phyloP scores from a whole-genome alignment of 2,797 vertebrate species.

The Tolypeutes matacus region DNA sequence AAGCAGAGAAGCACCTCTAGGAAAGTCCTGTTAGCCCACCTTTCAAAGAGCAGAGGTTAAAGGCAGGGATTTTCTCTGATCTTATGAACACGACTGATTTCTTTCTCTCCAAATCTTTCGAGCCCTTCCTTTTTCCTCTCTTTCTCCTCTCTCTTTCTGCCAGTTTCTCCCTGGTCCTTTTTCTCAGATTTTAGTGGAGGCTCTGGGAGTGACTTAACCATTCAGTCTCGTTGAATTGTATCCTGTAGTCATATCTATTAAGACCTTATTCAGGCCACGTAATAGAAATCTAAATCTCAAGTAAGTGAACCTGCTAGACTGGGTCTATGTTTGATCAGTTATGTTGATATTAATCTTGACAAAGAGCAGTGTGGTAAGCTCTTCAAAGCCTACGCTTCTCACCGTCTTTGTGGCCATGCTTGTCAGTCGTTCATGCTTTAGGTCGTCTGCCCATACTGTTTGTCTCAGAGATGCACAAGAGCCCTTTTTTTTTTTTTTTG shows the following conservation, averaged over 20 bases:
- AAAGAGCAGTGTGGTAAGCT: background rate
- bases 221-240: background rate
- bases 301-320: background rate
- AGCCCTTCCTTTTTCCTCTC: background rate
- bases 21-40: background rate
- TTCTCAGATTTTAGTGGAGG: background rate
- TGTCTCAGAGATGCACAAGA: background rate
- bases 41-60: background rate
- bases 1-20: background rate
- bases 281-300: background rate
- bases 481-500: background rate
- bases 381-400: background rate
- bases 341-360: background rate
- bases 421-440: accelerated
- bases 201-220: background rate
- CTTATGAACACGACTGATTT: background rate
- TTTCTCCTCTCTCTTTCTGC: background rate
- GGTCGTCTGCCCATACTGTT: background rate
- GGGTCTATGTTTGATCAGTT: background rate
- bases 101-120: background rate
- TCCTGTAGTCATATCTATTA: background rate
- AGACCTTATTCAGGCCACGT: background rate
- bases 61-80: background rate
- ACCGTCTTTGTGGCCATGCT: background rate
- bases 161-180: background rate